Evolutionary conservation across 2,888 invertebrate species (phyloP), one percentile per base, ranked within the genome.

Genomic region (Sphaerophoria taeniata): DNA sequence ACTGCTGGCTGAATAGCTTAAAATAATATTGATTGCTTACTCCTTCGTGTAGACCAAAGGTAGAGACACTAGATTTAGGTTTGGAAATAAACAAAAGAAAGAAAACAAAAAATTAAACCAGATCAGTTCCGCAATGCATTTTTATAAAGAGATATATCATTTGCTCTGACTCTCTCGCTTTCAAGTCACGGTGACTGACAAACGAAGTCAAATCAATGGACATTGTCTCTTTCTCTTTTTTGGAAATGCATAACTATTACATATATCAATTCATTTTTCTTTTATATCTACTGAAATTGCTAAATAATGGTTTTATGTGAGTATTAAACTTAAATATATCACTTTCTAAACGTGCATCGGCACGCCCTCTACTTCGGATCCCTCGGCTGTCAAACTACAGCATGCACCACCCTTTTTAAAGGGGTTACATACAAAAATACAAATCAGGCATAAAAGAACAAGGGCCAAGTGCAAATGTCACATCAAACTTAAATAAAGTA

Each of bases 381-480:
- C 53, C 51, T 49, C 51, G 6, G 39, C 3, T 43, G 39, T 12
- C 5, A 11, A 53, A 14, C 1, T 47, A 6, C 24, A 16, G 16
- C 12, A 12, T 11, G n/a, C 31, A 31, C 39, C 69, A 7, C 2
- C 61, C 55, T 61, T 65, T 61, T 60, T 60, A 4, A 51, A 70
- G 39, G 70, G 51, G 53, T 60, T 65, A 65, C 58, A 39, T 6
- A 75, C 24, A 51, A 7, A 36, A n/a, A n/a, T 36, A 6, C 36
- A 36, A 6, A 6, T 36, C 6, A 36, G 24, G 24, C 43, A 9
- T 3, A 43, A 43, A 43, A 39, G 14, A 51, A 14, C 79, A 80
- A 76, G 84, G 67, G 72, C 71, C 75, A 84, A 79, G 79, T 75
- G 74, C 84, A 84, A 80, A 75, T 84, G 75, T 71, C 84, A 79